phyloP scores from a whole-genome alignment of 2,113 vertebrate species.

The Elgaria multicarinata region DNA sequence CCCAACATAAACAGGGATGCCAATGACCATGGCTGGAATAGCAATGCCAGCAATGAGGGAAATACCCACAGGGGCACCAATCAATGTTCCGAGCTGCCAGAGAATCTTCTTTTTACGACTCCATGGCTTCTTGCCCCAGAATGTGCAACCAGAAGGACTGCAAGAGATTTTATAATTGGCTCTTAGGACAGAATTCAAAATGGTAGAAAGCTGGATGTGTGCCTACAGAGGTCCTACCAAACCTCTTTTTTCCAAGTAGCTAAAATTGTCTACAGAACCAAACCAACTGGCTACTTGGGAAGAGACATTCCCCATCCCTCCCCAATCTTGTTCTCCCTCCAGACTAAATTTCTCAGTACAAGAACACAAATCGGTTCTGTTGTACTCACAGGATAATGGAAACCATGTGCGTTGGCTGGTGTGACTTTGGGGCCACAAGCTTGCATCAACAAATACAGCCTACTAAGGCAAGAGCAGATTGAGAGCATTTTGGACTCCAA shows the following conservation, averaged over 20 bases:
- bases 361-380: background rate
- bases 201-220: background rate
- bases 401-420: no score
- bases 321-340: background rate
- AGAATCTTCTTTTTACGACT: slow-evolving; percentile 99
- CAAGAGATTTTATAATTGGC: slow-evolving; percentile 43
- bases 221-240: background rate
- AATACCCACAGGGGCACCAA: slow-evolving; percentile 96
- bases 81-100: slow-evolving; percentile 97
- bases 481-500: background rate
- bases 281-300: accelerated
- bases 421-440: background rate
- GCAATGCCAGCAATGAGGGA: slow-evolving; percentile 98
- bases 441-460: background rate
- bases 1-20: slow-evolving; percentile 96
- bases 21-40: slow-evolving; percentile 98
- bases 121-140: slow-evolving; percentile 99
- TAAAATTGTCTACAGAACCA: background rate
- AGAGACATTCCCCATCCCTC: accelerated
- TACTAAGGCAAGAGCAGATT: background rate
- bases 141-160: slow-evolving; percentile 97
- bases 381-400: background rate
- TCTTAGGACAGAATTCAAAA: slow-evolving; percentile 17
- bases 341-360: background rate
- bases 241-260: background rate